phyloP scores from a whole-genome alignment of 2,888 invertebrate species.

The Mimas tiliae region DNA sequence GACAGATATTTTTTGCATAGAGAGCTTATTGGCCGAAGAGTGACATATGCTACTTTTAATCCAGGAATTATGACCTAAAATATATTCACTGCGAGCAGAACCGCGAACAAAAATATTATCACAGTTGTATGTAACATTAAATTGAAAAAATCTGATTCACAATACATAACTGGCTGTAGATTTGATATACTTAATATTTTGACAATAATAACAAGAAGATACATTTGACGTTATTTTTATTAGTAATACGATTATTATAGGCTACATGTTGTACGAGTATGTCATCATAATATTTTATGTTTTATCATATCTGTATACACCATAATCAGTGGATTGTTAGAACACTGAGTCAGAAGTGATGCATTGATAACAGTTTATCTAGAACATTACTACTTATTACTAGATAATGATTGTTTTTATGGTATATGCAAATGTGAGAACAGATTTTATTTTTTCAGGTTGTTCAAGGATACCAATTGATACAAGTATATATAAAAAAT shows the following conservation, averaged over 20 bases:
- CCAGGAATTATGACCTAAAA: too few relatives aligned
- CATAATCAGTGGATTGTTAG: neutral
- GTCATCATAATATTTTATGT: neutral
- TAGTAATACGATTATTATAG: neutral
- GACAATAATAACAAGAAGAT: constrained; percentile 1
- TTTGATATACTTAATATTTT: neutral
- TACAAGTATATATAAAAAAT: constrained; percentile 74
- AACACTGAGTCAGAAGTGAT: neutral
- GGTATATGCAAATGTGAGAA: constrained; percentile 38
- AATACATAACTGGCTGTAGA: neutral
- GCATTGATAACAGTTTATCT: constrained; percentile 10
- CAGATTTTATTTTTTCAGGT: constrained; percentile 70
- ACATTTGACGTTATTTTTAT: constrained; percentile 8
- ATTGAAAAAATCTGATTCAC: neutral
- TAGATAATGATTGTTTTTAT: constrained; percentile 2
- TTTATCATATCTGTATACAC: neutral
- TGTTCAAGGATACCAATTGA: constrained; percentile 72
- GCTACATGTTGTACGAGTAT: neutral
- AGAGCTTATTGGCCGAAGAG: too few relatives aligned
- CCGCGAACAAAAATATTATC: too few relatives aligned
- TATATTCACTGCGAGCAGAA: too few relatives aligned
- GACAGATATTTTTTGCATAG: too few relatives aligned
- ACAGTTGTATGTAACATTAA: too few relatives aligned
- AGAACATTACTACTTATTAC: neutral
- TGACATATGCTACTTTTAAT: too few relatives aligned